Evolutionary conservation across 2,888 invertebrate species (phyloP).

Genomic region (Hirtodrosophila histrioides): DNA sequence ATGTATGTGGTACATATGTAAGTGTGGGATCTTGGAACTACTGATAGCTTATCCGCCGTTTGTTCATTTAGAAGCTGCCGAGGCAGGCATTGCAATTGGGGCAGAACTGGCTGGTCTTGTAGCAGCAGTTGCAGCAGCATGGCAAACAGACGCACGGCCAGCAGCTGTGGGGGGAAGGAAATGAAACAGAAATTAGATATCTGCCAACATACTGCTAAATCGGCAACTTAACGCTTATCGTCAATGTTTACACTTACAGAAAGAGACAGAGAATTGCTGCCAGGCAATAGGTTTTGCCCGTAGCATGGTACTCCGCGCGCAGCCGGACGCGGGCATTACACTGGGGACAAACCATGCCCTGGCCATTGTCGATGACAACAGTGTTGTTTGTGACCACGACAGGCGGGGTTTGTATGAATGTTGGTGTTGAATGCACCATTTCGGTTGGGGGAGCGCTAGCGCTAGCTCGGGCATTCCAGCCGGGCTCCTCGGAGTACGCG

Average conservation of each 20-base stretch:
- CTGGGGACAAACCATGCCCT: conserved; percentile 52
- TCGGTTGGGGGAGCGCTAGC: conserved; percentile 47
- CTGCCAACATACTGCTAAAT: neutral
- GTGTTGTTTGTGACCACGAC: conserved; percentile 14
- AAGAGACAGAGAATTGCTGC: conserved; percentile 50
- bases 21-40: neutral
- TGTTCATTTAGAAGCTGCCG: conserved; percentile 38
- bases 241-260: conserved; percentile 33
- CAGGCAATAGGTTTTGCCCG: conserved; percentile 43
- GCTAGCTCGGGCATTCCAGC: neutral
- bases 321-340: conserved; percentile 38
- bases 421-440: neutral
- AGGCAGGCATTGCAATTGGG: conserved; percentile 63
- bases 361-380: conserved; percentile 21
- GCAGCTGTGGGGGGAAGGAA: conserved; percentile 27
- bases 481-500: conserved; percentile 5
- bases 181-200: neutral
- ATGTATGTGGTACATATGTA: neutral
- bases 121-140: conserved; percentile 61
- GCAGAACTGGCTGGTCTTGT: conserved; percentile 51
- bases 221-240: neutral
- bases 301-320: conserved; percentile 51
- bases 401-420: neutral
- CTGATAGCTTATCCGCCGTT: too few relatives aligned
- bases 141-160: conserved; percentile 65